Conservation (phyloP, 2,888 invertebrate genomes). For the Psococerastis gibbosa region DNA sequence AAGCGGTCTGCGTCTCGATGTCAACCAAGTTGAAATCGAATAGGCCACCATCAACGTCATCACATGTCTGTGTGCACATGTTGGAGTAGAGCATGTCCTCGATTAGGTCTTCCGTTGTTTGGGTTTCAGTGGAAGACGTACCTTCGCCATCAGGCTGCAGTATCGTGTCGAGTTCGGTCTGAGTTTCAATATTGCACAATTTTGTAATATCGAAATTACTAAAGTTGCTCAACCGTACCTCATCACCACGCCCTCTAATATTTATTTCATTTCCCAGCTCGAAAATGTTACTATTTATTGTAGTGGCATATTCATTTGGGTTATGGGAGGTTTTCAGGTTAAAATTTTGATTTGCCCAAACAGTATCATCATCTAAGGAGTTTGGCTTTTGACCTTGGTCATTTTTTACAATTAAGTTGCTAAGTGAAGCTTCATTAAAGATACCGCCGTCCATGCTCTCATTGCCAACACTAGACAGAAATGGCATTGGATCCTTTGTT, state of each 20-base stretch:
- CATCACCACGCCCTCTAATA: neutral
- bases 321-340: too few relatives aligned
- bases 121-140: slow-evolving; percentile 19
- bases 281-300: neutral
- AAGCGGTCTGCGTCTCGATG: slow-evolving; percentile 44
- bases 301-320: neutral
- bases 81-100: slow-evolving; percentile 28
- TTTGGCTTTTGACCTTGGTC: neutral
- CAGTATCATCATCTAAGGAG: neutral
- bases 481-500: slow-evolving; percentile 2
- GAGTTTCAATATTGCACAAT: slow-evolving; percentile 36
- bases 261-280: neutral
- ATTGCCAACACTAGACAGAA: neutral
- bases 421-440: neutral
- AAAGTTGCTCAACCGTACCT: too few relatives aligned
- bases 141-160: slow-evolving; percentile 12
- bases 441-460: neutral
- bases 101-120: slow-evolving; percentile 26
- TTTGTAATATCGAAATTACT: slow-evolving; percentile 13
- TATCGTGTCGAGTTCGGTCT: slow-evolving; percentile 31
- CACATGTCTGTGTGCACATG: slow-evolving; percentile 34
- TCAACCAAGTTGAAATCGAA: slow-evolving; percentile 29
- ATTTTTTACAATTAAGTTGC: too few relatives aligned
- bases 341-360: neutral
- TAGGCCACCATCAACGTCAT: slow-evolving; percentile 33